Base-by-base conservation (phyloP, 2,797 vertebrate genomes). In the Acrossocheilus fasciatus region DNA sequence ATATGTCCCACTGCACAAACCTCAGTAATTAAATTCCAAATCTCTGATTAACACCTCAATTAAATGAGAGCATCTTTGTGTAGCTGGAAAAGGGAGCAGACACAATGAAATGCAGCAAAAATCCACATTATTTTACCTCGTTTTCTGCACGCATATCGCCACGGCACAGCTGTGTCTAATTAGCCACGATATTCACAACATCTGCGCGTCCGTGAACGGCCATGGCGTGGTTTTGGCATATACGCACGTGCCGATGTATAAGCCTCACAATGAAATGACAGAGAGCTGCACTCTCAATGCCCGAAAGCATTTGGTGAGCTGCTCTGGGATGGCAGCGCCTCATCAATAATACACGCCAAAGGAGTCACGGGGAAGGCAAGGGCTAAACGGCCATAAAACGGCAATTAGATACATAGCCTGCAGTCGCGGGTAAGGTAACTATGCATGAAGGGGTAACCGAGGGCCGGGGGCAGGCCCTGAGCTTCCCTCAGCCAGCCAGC, bases 401-500 rank as follows among this genome's bases (percentile, higher is more conserved):
- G 62, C 62, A 85, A 85, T 82, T 85, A 85, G 72, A 88, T 81
- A 62, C 70, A 85, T 70, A 85, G 83, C 83, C 83, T 69, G 83
- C 83, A 85, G 87, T 76, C 47, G 54, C 18, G 1, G n/a, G n/a
- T 82, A 69, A 66, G 43, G 77, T 80, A 86, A 86, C 84, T 81
- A 81, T 86, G 78, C 78, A 86, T 86, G 69, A 86, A 86, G 78
- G 77, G 78, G 78, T 81, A 66, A 75, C 84, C n/a, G 34, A 86
- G 45, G 84, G 78, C 84, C 78, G 39, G 43, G 70, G 69, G 84
- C 84, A 74, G 78, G 84, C 84, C 78, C 78, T 26, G 43, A 86
- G 84, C 84, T 86, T 81, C 69, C 77, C 50, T 78, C 77, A 82
- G 9, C 45, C 79, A 77, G 50, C 11, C 84, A 86, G 68, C 34